A percentile compares a stretch with the other conserved stretches of the same genome.
phyloP scores from a whole-genome alignment of 2,797 vertebrate genomes.

The Protonibea diacanthus region DNA sequence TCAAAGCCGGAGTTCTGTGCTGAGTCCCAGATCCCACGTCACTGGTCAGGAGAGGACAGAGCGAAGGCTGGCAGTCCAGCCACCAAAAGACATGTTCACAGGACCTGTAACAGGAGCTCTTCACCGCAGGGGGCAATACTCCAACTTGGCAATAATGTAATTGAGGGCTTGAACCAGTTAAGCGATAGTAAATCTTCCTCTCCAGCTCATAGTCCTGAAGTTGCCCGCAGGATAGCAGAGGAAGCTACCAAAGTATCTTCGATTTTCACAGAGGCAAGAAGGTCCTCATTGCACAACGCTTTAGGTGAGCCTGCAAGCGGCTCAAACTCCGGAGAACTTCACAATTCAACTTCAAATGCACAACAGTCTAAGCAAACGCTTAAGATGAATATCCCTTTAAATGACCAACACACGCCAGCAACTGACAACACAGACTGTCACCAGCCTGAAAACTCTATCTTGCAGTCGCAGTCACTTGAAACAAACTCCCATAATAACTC shows the following conservation, averaged over 20 bases:
- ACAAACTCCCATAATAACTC: slow-evolving; percentile 52
- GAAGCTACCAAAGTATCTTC: slow-evolving; percentile 81
- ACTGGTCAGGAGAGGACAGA: slow-evolving; percentile 50
- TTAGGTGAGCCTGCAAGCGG: slow-evolving; percentile 59
- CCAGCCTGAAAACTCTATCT: slow-evolving; percentile 60
- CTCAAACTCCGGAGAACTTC: slow-evolving; percentile 50
- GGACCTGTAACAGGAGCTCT: slow-evolving; percentile 50
- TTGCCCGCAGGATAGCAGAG: slow-evolving; percentile 75
- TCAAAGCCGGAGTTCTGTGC: slow-evolving; percentile 36
- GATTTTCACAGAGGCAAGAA: slow-evolving; percentile 74
- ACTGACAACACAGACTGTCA: slow-evolving; percentile 69
- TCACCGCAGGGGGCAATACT: slow-evolving; percentile 70
- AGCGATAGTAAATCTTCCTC: slow-evolving; percentile 81
- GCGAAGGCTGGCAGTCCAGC: slow-evolving; percentile 49
- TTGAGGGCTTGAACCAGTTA: slow-evolving; percentile 84
- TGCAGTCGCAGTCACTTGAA: slow-evolving; percentile 51
- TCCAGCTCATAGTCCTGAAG: slow-evolving; percentile 79
- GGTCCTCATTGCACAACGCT: slow-evolving; percentile 74
- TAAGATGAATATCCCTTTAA: slow-evolving; percentile 88
- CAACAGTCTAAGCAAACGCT: slow-evolving; percentile 74
- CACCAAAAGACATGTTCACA: slow-evolving; percentile 52
- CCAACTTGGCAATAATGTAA: slow-evolving; percentile 73
- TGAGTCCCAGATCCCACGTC: slow-evolving; percentile 57
- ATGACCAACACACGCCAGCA: slow-evolving; percentile 74
- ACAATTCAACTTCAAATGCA: slow-evolving; percentile 63